Conservation (phyloP, 2,888 invertebrate species). For the Myopa testacea region DNA sequence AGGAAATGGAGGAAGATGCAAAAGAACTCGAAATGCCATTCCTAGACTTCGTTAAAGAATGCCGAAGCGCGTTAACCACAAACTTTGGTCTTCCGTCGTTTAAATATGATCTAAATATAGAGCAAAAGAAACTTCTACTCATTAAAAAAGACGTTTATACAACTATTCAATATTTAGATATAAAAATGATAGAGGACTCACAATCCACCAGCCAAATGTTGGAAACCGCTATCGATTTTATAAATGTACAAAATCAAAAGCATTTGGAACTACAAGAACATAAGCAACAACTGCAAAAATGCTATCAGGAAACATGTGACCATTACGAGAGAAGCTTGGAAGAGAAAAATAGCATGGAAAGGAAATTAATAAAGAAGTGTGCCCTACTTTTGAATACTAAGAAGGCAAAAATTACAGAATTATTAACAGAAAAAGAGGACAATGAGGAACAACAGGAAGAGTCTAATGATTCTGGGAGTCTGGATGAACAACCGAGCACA, state of each 20-base stretch:
- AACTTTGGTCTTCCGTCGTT: constrained; percentile 53
- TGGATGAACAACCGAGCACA: constrained; percentile 22
- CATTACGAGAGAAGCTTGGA: constrained; percentile 53
- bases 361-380: constrained; percentile 55
- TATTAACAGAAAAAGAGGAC: constrained; percentile 37
- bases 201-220: constrained; percentile 47
- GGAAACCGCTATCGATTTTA: constrained; percentile 52
- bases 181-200: constrained; percentile 46
- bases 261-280: constrained; percentile 11
- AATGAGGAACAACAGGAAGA: neutral
- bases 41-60: constrained; percentile 54
- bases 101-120: constrained; percentile 54
- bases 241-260: constrained; percentile 19
- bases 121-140: constrained; percentile 50
- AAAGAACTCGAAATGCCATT: constrained; percentile 55
- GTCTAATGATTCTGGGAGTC: neutral
- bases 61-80: constrained; percentile 53
- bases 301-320: constrained; percentile 44
- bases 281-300: constrained; percentile 37
- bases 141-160: constrained; percentile 54
- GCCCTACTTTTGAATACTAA: constrained; percentile 57
- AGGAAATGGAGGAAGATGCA: constrained; percentile 53
- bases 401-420: constrained; percentile 57
- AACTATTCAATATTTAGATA: constrained; percentile 53
- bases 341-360: constrained; percentile 50